Percentiles rank a stretch among this genome's conserved stretches.
phyloP scores from a whole-genome alignment of 2,888 invertebrate genomes.

The Protodeltote pygarga region DNA sequence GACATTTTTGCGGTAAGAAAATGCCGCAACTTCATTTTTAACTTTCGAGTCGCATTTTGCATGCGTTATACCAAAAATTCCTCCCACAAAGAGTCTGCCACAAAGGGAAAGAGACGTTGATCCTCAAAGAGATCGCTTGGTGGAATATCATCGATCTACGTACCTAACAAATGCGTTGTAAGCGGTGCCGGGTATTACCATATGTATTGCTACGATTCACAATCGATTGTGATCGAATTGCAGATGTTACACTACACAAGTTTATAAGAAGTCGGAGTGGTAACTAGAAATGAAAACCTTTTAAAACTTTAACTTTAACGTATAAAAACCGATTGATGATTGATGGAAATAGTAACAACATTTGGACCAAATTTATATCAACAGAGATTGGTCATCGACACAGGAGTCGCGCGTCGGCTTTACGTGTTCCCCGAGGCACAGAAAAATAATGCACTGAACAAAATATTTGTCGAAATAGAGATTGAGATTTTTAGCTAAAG shows the following conservation, averaged over 20 bases:
- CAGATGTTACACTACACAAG: constrained; percentile 15
- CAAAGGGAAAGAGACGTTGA: constrained; percentile 40
- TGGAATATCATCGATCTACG: constrained; percentile 39
- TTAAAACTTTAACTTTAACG: neutral
- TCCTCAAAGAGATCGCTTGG: constrained; percentile 43
- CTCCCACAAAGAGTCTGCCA: constrained; percentile 34
- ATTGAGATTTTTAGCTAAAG: too few species aligned
- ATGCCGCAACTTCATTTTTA: constrained; percentile 32
- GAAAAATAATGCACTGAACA: too few species aligned
- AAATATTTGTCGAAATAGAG: too few species aligned
- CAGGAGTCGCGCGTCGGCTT: too few species aligned
- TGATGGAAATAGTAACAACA: neutral
- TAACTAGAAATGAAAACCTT: neutral
- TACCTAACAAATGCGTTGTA: constrained; percentile 45
- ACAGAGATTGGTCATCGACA: too few species aligned
- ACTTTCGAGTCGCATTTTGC: constrained; percentile 27
- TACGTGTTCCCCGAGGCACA: too few species aligned
- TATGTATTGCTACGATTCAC: constrained; percentile 40
- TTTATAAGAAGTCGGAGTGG: constrained; percentile 3
- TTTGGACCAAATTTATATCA: too few species aligned
- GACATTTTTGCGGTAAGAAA: constrained; percentile 1
- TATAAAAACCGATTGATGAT: neutral
- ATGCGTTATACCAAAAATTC: constrained; percentile 37
- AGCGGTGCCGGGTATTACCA: constrained; percentile 46
- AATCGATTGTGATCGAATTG: constrained; percentile 42